A percentile compares a stretch with the other conserved stretches of the same genome.
phyloP scores from a whole-genome alignment of 2,888 invertebrate genomes.

The Meteorus colon region DNA sequence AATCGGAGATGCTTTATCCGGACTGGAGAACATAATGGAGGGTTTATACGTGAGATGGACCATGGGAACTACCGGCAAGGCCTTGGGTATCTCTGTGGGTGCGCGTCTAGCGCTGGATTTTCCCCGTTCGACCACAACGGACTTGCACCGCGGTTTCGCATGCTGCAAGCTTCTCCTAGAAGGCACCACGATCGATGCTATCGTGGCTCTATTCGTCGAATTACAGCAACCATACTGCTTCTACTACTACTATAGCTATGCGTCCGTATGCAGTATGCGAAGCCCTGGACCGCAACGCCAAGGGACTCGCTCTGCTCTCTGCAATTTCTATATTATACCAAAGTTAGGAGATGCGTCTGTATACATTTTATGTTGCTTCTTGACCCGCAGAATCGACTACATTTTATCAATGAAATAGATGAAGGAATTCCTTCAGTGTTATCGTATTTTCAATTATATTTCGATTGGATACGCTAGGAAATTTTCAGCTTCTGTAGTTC shows the following conservation, averaged over 20 bases:
- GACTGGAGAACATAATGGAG: slow-evolving; percentile 36
- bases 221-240: slow-evolving; percentile 24
- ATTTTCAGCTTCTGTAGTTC: not conserved
- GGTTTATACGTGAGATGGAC: slow-evolving; percentile 42
- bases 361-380: not conserved
- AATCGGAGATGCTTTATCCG: slow-evolving; percentile 38
- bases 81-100: slow-evolving; percentile 37
- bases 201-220: slow-evolving; percentile 36
- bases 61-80: slow-evolving; percentile 37
- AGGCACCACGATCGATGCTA: slow-evolving; percentile 40
- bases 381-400: slow-evolving; percentile 3
- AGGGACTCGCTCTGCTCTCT: slow-evolving; percentile 4
- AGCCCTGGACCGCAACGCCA: not conserved
- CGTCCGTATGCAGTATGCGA: not conserved
- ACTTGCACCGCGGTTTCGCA: slow-evolving; percentile 10
- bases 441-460: not conserved
- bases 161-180: slow-evolving; percentile 16
- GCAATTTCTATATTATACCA: not conserved
- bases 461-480: no score
- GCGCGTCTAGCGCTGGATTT: slow-evolving; percentile 26
- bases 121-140: slow-evolving; percentile 14
- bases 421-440: not conserved
- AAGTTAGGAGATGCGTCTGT: not conserved
- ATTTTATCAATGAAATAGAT: not conserved
- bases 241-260: not conserved